Evolutionary conservation across 2,797 vertebrate species (phyloP).

Genomic region (Sparus aurata): DNA sequence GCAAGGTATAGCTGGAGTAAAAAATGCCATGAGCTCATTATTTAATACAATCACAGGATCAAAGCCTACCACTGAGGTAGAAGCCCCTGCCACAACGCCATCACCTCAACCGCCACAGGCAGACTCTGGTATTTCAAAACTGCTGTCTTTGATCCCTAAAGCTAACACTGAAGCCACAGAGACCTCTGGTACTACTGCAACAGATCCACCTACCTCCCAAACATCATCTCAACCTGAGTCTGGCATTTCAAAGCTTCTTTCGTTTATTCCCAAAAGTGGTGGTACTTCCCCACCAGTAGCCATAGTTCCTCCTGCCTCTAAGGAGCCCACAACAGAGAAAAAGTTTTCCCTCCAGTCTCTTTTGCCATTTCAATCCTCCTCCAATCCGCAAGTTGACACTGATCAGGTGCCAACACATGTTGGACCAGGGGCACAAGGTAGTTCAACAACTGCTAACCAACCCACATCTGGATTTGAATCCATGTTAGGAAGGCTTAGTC

Average conservation of each 20-base stretch:
- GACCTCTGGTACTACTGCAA: conserved; percentile 38
- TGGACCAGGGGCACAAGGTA: conserved; percentile 58
- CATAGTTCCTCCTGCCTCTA: conserved; percentile 81
- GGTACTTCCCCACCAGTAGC: conserved; percentile 76
- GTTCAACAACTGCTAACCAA: conserved; percentile 68
- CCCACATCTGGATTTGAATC: conserved; percentile 88
- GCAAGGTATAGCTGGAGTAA: conserved; percentile 85
- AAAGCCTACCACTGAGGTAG: conserved; percentile 85
- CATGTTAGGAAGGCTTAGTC: conserved; percentile 89
- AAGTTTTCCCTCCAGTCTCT: conserved; percentile 85
- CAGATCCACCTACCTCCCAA: conserved; percentile 55
- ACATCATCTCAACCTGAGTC: conserved; percentile 79
- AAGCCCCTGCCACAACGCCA: conserved; percentile 62
- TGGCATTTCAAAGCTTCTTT: conserved; percentile 85
- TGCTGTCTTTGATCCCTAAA: conserved; percentile 85
- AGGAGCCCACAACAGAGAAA: conserved; percentile 79
- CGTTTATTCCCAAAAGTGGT: conserved; percentile 82
- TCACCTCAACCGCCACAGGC: conserved; percentile 72
- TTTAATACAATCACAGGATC: conserved; percentile 86
- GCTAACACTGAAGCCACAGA: conserved; percentile 80
- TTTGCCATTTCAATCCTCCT: conserved; percentile 81
- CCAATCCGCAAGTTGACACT: conserved; percentile 59
- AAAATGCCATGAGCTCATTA: conserved; percentile 91
- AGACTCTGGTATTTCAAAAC: conserved; percentile 84
- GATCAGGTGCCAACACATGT: conserved; percentile 36